phyloP scores from a whole-genome alignment of 2,113 vertebrate genomes.

The Pleuronectes platessa region DNA sequence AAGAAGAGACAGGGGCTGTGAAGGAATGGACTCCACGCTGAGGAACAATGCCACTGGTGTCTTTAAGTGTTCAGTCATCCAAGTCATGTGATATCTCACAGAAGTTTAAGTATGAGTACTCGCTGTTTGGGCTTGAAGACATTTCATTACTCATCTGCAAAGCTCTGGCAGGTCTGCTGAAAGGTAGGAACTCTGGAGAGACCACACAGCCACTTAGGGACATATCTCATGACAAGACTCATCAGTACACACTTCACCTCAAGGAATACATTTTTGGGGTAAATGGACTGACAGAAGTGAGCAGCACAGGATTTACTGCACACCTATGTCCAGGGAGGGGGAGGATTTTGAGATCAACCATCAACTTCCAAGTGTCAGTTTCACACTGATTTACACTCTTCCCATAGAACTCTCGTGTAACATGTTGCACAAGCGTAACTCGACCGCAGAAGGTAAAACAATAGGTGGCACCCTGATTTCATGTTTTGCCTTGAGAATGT shows the following conservation, averaged over 20 bases:
- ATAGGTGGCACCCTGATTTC: too few species aligned
- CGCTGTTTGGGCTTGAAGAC: neutral
- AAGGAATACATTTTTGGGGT: neutral
- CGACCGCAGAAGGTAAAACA: neutral
- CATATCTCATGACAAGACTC: conserved; percentile 12
- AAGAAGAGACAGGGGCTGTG: neutral
- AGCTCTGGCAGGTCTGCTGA: neutral
- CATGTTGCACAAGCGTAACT: too few species aligned
- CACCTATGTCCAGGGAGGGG: neutral
- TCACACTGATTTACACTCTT: too few species aligned
- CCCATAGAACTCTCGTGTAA: too few species aligned
- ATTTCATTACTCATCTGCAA: conserved; percentile 14
- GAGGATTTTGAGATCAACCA: neutral
- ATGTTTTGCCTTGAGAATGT: too few species aligned
- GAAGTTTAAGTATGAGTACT: neutral
- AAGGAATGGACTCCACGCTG: neutral
- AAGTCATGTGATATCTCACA: neutral
- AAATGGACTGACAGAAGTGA: neutral
- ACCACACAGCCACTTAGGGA: neutral
- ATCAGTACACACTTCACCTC: neutral
- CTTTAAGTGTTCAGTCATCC: neutral
- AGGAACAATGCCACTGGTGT: conserved; percentile 4
- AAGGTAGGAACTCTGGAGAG: conserved; percentile 4
- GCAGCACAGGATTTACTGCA: neutral
- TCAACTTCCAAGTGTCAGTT: too few species aligned